Evolutionary conservation across 2,888 invertebrate genomes (phyloP), one percentile per base, ranked within the genome.

Genomic region (Lasioglossum vierecki): DNA sequence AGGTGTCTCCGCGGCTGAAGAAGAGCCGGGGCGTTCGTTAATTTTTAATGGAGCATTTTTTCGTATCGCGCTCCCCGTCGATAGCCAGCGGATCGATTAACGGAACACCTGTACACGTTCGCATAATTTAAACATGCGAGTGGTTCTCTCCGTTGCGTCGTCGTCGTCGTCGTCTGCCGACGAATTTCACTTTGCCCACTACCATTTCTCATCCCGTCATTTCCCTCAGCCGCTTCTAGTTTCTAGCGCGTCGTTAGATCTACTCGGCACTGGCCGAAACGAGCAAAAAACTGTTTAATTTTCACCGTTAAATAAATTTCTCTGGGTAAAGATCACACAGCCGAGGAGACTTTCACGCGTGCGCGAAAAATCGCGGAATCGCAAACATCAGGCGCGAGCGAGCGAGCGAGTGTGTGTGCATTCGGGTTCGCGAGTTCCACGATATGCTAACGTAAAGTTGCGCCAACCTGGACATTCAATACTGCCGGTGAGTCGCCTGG

Each of bases 401-500:
- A 8, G 49, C 49, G 1, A 15, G 49, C 2, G 15, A 4, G 18
- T 2, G 49, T 46, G 46, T 6, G 13, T 49, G 18, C 49, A 49
- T 18, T 18, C 49, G 49, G 5, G 49, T 49, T 49, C 49, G 49
- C 49, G 5, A 18, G 49, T n/a, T 22, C 53, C 53, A n/a, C 9
- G 53, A n/a, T 53, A 53, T 9, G 53, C 53, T n/a, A n/a, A 53
- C 53, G 53, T 53, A 53, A 9, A 80, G 76, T 76, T 83, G 66
- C 72, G 76, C 66, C 82, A 83, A 83, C 66, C 53, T 53, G 53
- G 53, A 76, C 76, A 83, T 68, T 83, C 82, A 81, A 83, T 76
- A 63, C 76, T 44, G 53, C 39, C 53, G 35, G 63, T 76, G 81
- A 75, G 49, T 26, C 22, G 39, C 41, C 68, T 41, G 76, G 76